phyloP scores from a whole-genome alignment of 1,140 invertebrate genomes.

The Zaprionus ghesquierei region DNA sequence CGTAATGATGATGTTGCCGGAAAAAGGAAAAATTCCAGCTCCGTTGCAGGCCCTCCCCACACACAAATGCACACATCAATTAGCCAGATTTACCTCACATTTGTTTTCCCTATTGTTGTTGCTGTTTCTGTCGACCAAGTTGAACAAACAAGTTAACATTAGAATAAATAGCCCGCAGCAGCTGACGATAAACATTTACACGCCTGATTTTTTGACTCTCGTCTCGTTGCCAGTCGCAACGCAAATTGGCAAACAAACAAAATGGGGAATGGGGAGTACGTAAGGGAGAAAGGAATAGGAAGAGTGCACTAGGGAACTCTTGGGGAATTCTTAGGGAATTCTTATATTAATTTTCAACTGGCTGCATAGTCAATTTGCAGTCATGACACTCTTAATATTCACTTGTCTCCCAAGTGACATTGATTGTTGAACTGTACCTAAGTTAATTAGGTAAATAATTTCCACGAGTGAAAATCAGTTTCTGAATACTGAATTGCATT shows the following conservation, averaged over 20 bases:
- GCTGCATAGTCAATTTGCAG: not conserved
- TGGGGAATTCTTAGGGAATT: no score
- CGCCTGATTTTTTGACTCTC: slow-evolving; percentile 22
- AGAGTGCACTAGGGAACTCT: no score
- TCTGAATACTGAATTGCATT: slow-evolving; percentile 10
- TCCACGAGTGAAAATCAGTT: not conserved
- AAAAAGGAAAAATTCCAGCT: no score
- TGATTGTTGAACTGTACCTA: not conserved
- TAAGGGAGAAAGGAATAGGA: no score
- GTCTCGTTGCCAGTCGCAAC: no score
- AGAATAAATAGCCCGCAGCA: slow-evolving; percentile 33
- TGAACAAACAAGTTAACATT: slow-evolving; percentile 25
- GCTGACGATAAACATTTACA: slow-evolving; percentile 27
- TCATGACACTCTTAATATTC: not conserved
- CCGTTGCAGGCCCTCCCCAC: not conserved
- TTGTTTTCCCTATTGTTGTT: no score
- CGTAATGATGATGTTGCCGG: slow-evolving; percentile 64
- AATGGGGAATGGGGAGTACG: no score
- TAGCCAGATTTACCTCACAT: no score
- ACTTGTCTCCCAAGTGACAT: no score
- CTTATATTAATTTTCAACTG: not conserved
- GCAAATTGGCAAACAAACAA: no score
- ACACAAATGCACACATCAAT: no score
- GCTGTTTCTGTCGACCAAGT: no score
- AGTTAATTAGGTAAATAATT: slow-evolving; percentile 25